Base-by-base conservation (phyloP, 2,888 invertebrate species). In the Pterobdella sp. region DNA sequence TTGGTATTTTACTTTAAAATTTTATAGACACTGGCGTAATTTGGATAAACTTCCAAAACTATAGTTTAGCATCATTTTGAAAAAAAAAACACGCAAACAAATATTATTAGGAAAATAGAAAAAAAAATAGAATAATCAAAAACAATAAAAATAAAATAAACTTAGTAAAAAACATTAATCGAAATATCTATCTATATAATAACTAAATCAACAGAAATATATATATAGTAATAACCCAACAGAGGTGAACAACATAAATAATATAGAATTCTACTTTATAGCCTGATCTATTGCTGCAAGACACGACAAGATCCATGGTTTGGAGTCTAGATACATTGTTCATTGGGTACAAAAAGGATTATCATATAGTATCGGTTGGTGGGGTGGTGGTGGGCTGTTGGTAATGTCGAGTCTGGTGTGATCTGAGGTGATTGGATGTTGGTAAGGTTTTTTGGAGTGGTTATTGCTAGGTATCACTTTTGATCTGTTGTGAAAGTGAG, bases 321-420 rank as follows among this genome's bases (percentile, higher is more conserved):
- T 93, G 92, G 92, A 90, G 90, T 73, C 88, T 89, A 77, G 90
- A 92, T 81, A 88, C 90, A n/a, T 86, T 94, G 31, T 92, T 91
- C 83, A 88, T 94, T 71, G 94, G 93, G 1, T 92, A 90, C 82
- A 91, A 90, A 82, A 88, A 89, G 74, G 92, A 92, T 84, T 92
- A 92, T 81, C 88, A 88, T 73, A 84, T 91, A 63, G 88, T 90
- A 81, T 88, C 89, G 87, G 91, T 91, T 4, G 0, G 69, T 42
- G 4, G 1, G 26, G 14, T 65, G 4, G 65, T 65, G 7, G 31
- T 14, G n/a, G 31, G 7, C 22, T 42, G 7, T 7, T 14, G 7
- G 49, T 42, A n/a, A n/a, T n/a, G n/a, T n/a, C n/a, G n/a, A n/a
- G n/a, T n/a, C n/a, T n/a, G n/a, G n/a, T n/a, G n/a, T n/a, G n/a